Evolutionary conservation across 2,888 invertebrate species (phyloP), one percentile per base, ranked within the genome.

Genomic region (Auanema freiburgensis): DNA sequence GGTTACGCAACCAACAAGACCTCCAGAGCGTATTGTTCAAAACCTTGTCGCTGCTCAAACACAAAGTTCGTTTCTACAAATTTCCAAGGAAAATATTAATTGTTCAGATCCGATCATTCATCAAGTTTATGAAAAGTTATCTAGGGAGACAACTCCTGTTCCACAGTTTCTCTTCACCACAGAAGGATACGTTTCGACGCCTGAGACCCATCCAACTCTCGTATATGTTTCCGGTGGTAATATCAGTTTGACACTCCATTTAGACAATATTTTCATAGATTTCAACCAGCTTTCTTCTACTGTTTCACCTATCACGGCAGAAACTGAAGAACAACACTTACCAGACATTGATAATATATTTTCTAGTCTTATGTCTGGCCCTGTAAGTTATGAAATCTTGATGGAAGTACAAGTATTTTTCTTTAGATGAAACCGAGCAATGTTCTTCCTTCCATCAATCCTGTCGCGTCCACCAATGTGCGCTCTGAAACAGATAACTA

Each of bases 1-100:
- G 1, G 24, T 44, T 11, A 41, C 49, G 18, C 59, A 50, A 41
- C 50, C 23, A 33, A 59, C 59, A 43, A 59, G 65, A 6, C 59
- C 63, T 5, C 59, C 69, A 24, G 56, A 62, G 60, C 51, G 69
- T n/a, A 69, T 66, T 55, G 59, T 69, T 55, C 69, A 69, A 57
- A 69, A 66, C 49, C 49, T 69, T 53, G 43, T 63, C 23, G 52
- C 23, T 42, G 55, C 41, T 55, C 25, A 57, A 16, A 16, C 46
- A 10, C 16, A 46, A 46, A 46, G 46, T 18, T 16, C 21, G 21
- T 5, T 21, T 16, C 46, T 10, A n/a, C n/a, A n/a, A n/a, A 33
- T 33, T 33, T 33, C 8, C 33, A 8, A 8, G 8, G 33, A 5
- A 33, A 5, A 33, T 5, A 33, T 33, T 33, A 33, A 5, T 5